Evolutionary conservation across 2,113 vertebrate species (phyloP), one percentile per base, ranked within the genome.

Genomic region (Triplophysa tibetana): DNA sequence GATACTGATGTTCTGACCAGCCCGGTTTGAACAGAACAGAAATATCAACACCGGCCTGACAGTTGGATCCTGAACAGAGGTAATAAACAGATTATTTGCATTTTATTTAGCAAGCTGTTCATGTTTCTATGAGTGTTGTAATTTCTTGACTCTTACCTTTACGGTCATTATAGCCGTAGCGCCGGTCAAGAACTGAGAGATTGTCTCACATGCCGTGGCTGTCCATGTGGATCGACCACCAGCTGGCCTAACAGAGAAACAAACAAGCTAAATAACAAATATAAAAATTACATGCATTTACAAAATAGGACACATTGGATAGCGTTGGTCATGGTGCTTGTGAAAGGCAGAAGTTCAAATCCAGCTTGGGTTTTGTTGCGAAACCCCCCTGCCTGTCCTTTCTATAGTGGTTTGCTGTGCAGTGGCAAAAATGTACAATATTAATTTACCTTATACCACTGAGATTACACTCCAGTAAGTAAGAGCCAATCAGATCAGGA

Each of bases 221-320:
- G 97, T 95, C 97, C 97, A 99, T 29, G 90, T 93, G 2, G 87
- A 80, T 80, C 87, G 89, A 63, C 96, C 97, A 84, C 96, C 96
- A 77, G 97, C 88, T 66, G 97, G 97, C 75, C 97, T 99, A 75
- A 70, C 6, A 65, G 23, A 2, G 9, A 13, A 61, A 41, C 29
- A 17, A 54, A 54, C 29, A 33, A 41, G 26, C 29, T 21, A 7
- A 14, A 80, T 21, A 10, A 3, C 63, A 21, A 41, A 16, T 33
- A 60, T 10, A 19, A 9, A 45, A 69, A 17, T 1, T 54, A 12
- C 10, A 45, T 12, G 11, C 2, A 45, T 10, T 12, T 11, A 38
- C 7, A 38, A 38, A 38, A 38, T 7, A 38, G 33, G 33, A 38
- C 33, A 50, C 14, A 1, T 50, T 50, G 11, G 48, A 50, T 33